These are phyloP conservation scores for Propithecus coquereli DNA, from an alignment of 2,113 vertebrate genomes.

Conservation along the genomic window DNA sequence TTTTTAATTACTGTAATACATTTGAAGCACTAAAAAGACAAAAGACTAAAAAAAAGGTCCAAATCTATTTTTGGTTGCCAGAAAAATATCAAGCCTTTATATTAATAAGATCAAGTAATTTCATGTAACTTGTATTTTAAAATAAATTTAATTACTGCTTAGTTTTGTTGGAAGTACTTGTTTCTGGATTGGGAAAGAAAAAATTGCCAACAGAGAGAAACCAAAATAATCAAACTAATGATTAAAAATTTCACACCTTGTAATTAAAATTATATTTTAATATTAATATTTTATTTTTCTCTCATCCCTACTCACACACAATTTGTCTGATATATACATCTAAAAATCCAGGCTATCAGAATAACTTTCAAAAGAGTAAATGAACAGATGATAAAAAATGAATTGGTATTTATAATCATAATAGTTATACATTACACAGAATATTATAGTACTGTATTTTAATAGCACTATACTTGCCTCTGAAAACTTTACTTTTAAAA, in stretches of 20 bases:
- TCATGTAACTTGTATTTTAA: background rate
- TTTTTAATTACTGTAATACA: background rate
- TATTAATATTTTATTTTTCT: background rate
- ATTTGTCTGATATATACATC: background rate
- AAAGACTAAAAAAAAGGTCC: background rate
- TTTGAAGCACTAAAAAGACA: background rate
- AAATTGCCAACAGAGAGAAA: background rate
- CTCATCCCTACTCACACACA: background rate
- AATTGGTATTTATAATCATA: background rate
- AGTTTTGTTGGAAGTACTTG: background rate
- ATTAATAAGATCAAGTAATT: background rate
- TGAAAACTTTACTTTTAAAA: background rate
- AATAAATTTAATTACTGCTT: background rate
- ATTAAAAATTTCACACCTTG: background rate
- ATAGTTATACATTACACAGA: background rate
- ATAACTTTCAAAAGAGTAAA: background rate
- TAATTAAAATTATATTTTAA: conserved; percentile 26
- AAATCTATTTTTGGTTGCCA: background rate
- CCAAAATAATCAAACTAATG: background rate
- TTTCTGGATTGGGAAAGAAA: background rate
- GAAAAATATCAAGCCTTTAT: background rate
- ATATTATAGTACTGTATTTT: background rate
- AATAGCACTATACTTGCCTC: background rate
- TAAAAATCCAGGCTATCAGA: background rate
- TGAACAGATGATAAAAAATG: background rate